Conservation (phyloP, 2,113 vertebrate genomes). For the Engystomops pustulosus region DNA sequence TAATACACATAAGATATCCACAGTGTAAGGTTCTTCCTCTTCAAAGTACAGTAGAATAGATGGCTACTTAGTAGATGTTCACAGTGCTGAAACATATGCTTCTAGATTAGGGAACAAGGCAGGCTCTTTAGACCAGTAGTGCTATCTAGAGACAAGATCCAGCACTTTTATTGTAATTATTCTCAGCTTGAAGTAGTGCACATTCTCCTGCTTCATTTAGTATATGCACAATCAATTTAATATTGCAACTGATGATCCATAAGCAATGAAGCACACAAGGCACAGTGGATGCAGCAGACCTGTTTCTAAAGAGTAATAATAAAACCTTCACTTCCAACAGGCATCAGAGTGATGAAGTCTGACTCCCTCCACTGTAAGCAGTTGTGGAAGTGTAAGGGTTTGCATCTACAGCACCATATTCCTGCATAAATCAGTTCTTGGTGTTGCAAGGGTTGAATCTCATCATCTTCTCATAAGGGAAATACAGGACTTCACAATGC, state of each 20-base stretch:
- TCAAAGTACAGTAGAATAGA: conserved; percentile 55
- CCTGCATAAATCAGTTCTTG: neutral
- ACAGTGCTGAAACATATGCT: conserved; percentile 60
- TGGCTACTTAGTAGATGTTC: conserved; percentile 6
- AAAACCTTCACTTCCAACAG: conserved; percentile 39
- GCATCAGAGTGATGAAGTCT: conserved; percentile 20
- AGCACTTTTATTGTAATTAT: conserved; percentile 52
- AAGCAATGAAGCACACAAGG: conserved; percentile 33
- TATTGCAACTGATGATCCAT: conserved; percentile 1
- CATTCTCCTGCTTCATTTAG: conserved; percentile 65
- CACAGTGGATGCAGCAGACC: conserved; percentile 40
- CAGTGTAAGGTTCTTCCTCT: neutral
- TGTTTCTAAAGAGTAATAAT: conserved; percentile 32
- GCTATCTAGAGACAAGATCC: conserved; percentile 57
- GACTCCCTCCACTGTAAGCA: neutral
- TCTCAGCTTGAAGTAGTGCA: conserved; percentile 56
- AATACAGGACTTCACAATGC: neutral
- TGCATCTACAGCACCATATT: conserved; percentile 45
- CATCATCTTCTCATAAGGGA: neutral
- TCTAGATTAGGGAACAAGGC: conserved; percentile 67
- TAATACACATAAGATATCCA: neutral
- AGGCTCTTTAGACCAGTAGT: conserved; percentile 62
- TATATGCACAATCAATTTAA: conserved; percentile 39
- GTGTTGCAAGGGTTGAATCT: neutral
- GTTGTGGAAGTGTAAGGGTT: conserved; percentile 7